Percentiles rank a stretch among this genome's conserved stretches.
phyloP scores from a whole-genome alignment of 2,888 invertebrate species.

The Trissoscelio sp. region DNA sequence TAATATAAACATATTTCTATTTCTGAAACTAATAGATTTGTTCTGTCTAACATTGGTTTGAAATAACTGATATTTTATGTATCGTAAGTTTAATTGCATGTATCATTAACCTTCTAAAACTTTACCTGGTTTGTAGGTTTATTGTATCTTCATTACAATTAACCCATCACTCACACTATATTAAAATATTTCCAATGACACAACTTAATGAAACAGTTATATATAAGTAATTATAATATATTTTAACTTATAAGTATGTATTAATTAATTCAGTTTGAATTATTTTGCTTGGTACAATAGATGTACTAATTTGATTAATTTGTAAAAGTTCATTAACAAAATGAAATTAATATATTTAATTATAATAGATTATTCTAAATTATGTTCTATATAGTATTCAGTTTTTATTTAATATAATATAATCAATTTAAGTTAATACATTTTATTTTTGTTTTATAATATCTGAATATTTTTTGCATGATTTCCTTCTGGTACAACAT shows the following conservation, averaged over 20 bases:
- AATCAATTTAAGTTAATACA: not conserved
- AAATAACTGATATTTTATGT: not conserved
- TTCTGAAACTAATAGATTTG: too few relatives aligned
- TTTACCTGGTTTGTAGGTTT: not conserved
- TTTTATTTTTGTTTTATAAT: slow-evolving; percentile 1
- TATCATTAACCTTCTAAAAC: not conserved
- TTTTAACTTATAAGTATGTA: too few relatives aligned
- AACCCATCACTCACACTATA: not conserved
- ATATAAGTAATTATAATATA: too few relatives aligned
- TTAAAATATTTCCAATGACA: not conserved
- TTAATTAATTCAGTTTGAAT: too few relatives aligned
- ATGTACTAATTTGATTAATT: too few relatives aligned
- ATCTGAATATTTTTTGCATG: slow-evolving; percentile 59
- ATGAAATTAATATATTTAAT: too few relatives aligned
- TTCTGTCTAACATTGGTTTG: too few relatives aligned
- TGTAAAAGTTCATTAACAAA: too few relatives aligned
- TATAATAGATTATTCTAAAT: too few relatives aligned
- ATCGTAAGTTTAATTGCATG: not conserved
- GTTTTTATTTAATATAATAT: not conserved
- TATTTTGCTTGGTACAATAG: too few relatives aligned
- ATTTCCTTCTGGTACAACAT: slow-evolving; percentile 77
- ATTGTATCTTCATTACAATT: not conserved
- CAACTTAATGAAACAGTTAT: not conserved
- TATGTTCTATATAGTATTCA: not conserved
- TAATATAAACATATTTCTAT: too few relatives aligned